phyloP scores from a whole-genome alignment of 2,888 invertebrate genomes.

The Xanthia togata region DNA sequence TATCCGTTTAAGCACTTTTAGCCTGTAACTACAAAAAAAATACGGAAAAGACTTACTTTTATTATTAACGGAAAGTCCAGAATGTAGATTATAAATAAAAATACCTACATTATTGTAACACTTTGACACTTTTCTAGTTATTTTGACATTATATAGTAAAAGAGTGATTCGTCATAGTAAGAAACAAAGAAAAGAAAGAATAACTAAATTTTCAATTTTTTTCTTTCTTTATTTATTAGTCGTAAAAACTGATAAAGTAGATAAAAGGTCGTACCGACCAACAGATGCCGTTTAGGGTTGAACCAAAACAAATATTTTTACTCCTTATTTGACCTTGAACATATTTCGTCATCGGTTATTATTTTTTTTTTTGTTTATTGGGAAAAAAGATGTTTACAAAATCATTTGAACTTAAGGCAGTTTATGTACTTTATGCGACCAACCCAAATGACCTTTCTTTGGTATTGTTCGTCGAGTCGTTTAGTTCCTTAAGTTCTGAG shows the following conservation, averaged over 20 bases:
- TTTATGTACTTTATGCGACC: too few species aligned
- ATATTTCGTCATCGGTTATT: not conserved
- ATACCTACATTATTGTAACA: not conserved
- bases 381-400: not conserved
- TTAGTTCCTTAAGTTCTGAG: too few species aligned
- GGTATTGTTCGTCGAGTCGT: too few species aligned
- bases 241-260: not conserved
- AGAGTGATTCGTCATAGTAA: not conserved
- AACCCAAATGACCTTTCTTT: too few species aligned
- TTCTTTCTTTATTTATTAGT: not conserved
- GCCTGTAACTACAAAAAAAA: too few species aligned
- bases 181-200: not conserved
- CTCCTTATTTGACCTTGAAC: not conserved
- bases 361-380: not conserved
- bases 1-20: too few species aligned
- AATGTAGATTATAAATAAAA: not conserved
- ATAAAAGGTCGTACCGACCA: not conserved
- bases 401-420: too few species aligned
- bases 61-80: too few species aligned
- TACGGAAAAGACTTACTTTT: too few species aligned
- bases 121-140: not conserved
- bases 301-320: not conserved
- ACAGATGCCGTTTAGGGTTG: not conserved
- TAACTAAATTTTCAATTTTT: not conserved
- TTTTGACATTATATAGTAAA: not conserved